Evolutionary conservation across 2,113 vertebrate genomes (phyloP).

Genomic region (Bos javanicus): DNA sequence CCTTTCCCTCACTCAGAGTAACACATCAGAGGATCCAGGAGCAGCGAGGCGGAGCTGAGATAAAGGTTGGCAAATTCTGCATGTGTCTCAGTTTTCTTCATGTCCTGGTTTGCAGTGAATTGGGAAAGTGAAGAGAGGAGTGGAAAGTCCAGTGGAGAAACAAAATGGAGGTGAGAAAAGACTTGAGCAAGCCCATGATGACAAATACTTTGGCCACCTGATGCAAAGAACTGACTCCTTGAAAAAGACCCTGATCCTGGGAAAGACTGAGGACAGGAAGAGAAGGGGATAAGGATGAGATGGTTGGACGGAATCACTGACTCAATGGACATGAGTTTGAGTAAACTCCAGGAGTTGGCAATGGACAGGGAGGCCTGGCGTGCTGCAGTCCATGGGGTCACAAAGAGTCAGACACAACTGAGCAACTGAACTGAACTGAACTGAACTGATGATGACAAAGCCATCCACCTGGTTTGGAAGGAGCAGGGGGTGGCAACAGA

Average conservation of each 20-base stretch:
- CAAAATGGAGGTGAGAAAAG: neutral
- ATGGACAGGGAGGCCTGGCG: neutral
- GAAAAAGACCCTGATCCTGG: neutral
- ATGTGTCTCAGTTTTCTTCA: neutral
- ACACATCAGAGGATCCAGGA: neutral
- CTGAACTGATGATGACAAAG: neutral
- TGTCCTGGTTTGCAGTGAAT: neutral
- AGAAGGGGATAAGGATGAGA: neutral
- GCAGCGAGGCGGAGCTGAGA: neutral
- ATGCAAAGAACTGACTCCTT: neutral
- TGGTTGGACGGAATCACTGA: neutral
- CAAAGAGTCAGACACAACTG: neutral
- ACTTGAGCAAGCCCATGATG: neutral
- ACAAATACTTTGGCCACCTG: neutral
- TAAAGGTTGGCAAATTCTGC: neutral
- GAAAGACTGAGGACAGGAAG: neutral
- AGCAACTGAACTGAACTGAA: neutral
- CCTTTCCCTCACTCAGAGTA: neutral
- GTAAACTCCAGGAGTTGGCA: neutral
- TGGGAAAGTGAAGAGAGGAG: neutral
- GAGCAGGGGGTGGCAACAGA: neutral
- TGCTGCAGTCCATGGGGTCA: neutral
- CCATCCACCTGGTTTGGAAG: neutral
- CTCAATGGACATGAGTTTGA: neutral
- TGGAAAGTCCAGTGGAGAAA: neutral